Conservation (phyloP, 2,797 vertebrate genomes). For the Myripristis murdjan region DNA sequence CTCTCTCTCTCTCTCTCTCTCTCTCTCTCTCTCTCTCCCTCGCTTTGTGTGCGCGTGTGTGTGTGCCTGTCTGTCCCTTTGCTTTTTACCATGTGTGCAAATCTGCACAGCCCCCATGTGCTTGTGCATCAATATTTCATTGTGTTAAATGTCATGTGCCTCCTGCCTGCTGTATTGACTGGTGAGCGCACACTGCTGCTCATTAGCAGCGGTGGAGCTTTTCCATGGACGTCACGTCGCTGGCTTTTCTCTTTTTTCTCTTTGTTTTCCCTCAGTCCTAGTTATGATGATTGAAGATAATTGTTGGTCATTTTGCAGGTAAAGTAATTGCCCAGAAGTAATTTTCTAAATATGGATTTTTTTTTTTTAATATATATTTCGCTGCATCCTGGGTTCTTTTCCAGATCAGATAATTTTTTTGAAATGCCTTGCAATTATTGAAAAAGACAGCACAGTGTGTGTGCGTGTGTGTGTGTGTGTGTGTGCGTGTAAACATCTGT, state of each 20-base stretch:
- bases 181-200: slow-evolving; percentile 54
- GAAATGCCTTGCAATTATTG: slow-evolving; percentile 76
- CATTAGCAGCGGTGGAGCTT: slow-evolving; percentile 52
- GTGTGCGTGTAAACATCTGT: slow-evolving; percentile 23
- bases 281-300: slow-evolving; percentile 69
- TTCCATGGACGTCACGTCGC: slow-evolving; percentile 35
- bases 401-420: slow-evolving; percentile 55
- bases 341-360: slow-evolving; percentile 75
- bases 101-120: slow-evolving; percentile 61
- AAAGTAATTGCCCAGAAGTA: slow-evolving; percentile 64
- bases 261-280: slow-evolving; percentile 65
- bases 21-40: too few species aligned
- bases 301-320: slow-evolving; percentile 67
- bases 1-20: too few species aligned
- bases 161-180: slow-evolving; percentile 76
- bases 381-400: slow-evolving; percentile 46
- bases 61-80: slow-evolving; percentile 18
- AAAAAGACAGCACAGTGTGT: slow-evolving; percentile 58
- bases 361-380: slow-evolving; percentile 53
- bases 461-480: slow-evolving; percentile 7
- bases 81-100: slow-evolving; percentile 53
- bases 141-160: slow-evolving; percentile 83
- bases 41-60: background rate
- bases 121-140: slow-evolving; percentile 83
- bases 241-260: slow-evolving; percentile 60